Base-by-base conservation (phyloP, 1,140 invertebrate genomes). In the Zaprionus ghesquierei region DNA sequence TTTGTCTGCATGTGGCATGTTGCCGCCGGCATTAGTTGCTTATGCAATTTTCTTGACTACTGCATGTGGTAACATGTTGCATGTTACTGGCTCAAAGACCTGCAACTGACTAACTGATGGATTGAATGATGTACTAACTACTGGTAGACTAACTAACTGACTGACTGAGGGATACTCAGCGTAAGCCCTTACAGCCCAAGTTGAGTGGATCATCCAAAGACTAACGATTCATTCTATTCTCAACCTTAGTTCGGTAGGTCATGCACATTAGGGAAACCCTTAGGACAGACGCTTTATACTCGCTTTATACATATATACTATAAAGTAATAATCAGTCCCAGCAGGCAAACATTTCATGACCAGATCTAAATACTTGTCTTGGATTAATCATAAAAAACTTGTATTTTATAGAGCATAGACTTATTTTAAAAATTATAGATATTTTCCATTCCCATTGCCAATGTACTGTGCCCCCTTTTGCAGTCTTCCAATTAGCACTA, bases 41-140 rank as follows among this genome's bases (percentile, higher is more conserved):
- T 89, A 84, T 89, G 84, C 70, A 89, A 89, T 89, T 89, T 80
- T 58, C 44, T 68, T 70, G 69, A 69, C 54, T 71, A 59, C 49
- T 61, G 65, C 66, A 73, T 79, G 76, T 68, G 77, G 74, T 70
- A 78, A 77, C 62, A 70, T 75, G 56, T 69, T 76, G 64, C 79
- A 82, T 77, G 73, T 69, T 59, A 69, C 20, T 63, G 31, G n/a
- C 20, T 33, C 20, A 33, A 29, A 10, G 46, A 20, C 49, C 15
- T 9, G 0, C 12, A 27, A 22, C 46, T 35, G 61, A 35, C 10
- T 31, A 18, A 50, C 49, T 31, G 59, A 23, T 27, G n/a, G 46
- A 46, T 12, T 46, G 58, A 27, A 5, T 27, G 38, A 50, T 29
- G n/a, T 15, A 41, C 12, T 56, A n/a, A n/a, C n/a, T n/a, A n/a